phyloP scores from a whole-genome alignment of 2,888 invertebrate species.

The Clitarchus hookeri region DNA sequence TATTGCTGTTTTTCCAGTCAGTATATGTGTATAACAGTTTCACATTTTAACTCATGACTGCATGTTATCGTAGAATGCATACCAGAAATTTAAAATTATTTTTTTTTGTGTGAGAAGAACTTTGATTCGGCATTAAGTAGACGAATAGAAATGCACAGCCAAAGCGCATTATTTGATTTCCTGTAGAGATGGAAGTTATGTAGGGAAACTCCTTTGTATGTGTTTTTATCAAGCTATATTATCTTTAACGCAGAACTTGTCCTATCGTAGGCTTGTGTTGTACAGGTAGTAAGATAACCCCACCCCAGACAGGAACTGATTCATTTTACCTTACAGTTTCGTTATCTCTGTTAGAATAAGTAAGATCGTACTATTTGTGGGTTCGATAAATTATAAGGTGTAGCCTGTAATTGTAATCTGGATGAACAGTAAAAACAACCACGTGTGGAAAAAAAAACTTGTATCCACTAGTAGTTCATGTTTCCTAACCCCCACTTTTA shows the following conservation, averaged over 20 bases:
- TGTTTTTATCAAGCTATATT: not conserved
- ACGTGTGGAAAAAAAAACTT: too few relatives aligned
- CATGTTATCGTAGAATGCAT: too few relatives aligned
- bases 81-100: too few relatives aligned
- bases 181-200: too few relatives aligned
- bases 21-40: not conserved
- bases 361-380: too few relatives aligned
- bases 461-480: too few relatives aligned
- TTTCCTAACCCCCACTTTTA: too few relatives aligned
- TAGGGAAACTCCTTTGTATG: not conserved
- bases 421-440: too few relatives aligned
- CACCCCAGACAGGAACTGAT: slow-evolving; percentile 48
- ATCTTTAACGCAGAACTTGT: not conserved
- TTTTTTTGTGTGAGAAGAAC: not conserved
- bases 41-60: too few relatives aligned
- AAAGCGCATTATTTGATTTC: not conserved
- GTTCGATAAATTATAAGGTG: too few relatives aligned
- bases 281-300: not conserved
- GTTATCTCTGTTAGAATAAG: slow-evolving; percentile 67
- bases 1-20: not conserved
- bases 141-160: not conserved
- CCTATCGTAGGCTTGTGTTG: too few relatives aligned
- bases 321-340: slow-evolving; percentile 83
- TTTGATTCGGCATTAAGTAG: not conserved
- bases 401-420: too few relatives aligned